A percentile compares a stretch with the other conserved stretches of the same genome.
Conservation (phyloP, 2,113 vertebrate genomes). For the Rhinoderma darwinii region DNA sequence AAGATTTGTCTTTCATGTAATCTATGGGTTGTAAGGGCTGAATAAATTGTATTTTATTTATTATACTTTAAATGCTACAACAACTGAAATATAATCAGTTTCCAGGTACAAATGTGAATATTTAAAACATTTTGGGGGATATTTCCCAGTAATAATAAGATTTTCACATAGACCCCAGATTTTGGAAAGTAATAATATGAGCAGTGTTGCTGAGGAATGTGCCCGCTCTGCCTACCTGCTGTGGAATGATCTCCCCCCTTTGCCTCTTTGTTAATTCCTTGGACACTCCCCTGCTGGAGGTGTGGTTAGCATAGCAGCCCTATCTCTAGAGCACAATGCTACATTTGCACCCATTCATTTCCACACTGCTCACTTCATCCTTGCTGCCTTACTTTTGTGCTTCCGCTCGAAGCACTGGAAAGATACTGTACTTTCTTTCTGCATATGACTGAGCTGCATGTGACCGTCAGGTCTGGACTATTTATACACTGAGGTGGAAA, state of each 20-base stretch:
- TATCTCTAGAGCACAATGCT: conserved; percentile 6
- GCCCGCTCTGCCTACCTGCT: conserved; percentile 15
- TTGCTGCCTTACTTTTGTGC: background rate
- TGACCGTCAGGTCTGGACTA: background rate
- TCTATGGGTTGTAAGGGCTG: too few relatives aligned
- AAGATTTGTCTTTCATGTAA: too few relatives aligned
- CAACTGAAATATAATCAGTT: too few relatives aligned
- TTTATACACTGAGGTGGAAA: background rate
- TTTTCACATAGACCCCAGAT: background rate
- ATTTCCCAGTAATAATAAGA: background rate
- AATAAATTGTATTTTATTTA: too few relatives aligned
- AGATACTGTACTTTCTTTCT: background rate
- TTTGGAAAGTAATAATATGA: background rate
- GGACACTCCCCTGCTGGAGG: conserved; percentile 33
- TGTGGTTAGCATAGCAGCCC: conserved; percentile 1
- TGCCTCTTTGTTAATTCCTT: background rate
- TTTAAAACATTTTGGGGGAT: background rate
- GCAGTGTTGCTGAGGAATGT: conserved; percentile 9
- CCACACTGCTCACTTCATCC: background rate
- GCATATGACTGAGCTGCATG: background rate
- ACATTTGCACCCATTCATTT: conserved; percentile 11
- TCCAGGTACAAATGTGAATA: background rate
- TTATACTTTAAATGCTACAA: too few relatives aligned
- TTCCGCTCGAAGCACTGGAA: background rate
- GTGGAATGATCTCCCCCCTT: background rate